Evolutionary conservation across 2,113 vertebrate species (phyloP).

Genomic region (Seriola rivoliana): DNA sequence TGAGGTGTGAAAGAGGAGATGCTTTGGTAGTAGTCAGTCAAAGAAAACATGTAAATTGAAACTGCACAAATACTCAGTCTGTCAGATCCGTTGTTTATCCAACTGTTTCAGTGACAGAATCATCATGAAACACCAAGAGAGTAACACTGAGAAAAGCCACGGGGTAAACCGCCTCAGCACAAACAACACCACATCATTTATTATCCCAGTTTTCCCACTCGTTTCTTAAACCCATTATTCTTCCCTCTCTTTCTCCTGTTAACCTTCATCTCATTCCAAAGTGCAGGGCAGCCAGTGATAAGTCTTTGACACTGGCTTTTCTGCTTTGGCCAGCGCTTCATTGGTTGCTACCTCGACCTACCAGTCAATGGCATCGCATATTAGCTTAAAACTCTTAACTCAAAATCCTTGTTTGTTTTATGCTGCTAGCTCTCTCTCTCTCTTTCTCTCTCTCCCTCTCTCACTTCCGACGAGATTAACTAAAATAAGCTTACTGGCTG

Average conservation of each 20-base stretch:
- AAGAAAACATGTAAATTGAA: neutral
- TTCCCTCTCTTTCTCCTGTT: constrained; percentile 4
- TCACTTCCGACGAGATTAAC: constrained; percentile 62
- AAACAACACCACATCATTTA: constrained; percentile 20
- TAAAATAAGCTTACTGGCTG: constrained; percentile 62
- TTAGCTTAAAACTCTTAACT: constrained; percentile 61
- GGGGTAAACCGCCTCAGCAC: constrained; percentile 2
- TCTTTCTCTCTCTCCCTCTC: constrained; percentile 11
- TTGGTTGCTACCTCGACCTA: constrained; percentile 12
- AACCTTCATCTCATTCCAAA: constrained; percentile 46
- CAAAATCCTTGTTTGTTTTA: constrained; percentile 72
- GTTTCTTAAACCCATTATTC: constrained; percentile 34
- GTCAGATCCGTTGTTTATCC: neutral
- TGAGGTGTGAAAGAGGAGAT: neutral
- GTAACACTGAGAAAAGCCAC: neutral
- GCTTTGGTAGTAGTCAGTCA: neutral
- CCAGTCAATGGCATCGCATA: constrained; percentile 38
- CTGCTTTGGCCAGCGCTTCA: constrained; percentile 27
- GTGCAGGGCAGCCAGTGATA: neutral
- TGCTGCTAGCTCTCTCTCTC: constrained; percentile 23
- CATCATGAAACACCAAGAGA: neutral
- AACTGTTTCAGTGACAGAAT: neutral
- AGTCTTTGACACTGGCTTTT: constrained; percentile 19
- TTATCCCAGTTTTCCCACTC: neutral
- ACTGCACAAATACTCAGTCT: neutral